phyloP scores from a whole-genome alignment of 1,140 invertebrate genomes.

The Drosophila bifasciata region DNA sequence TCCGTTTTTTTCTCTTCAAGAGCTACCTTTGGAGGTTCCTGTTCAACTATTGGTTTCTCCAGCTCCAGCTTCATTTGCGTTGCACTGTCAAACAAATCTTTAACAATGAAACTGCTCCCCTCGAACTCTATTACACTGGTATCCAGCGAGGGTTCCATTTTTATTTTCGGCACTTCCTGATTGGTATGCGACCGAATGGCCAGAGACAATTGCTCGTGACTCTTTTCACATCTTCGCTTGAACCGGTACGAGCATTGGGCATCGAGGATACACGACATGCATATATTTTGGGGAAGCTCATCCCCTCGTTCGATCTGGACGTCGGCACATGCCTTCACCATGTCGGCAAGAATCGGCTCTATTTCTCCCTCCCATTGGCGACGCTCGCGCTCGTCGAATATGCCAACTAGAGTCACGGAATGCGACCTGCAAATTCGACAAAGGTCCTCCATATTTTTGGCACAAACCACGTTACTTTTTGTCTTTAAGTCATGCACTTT shows the following conservation, averaged over 20 bases:
- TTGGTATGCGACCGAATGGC: not conserved
- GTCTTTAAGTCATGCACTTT: not conserved
- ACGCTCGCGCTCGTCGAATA: constrained; percentile 9
- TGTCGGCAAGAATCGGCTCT: constrained; percentile 20
- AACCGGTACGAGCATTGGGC: constrained; percentile 27
- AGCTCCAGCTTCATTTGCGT: not conserved
- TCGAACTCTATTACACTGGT: too few species aligned
- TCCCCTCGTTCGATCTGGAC: constrained; percentile 13
- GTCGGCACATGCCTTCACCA: constrained; percentile 20
- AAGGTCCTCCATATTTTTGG: constrained; percentile 13
- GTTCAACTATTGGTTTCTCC: not conserved
- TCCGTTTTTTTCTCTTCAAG: not conserved
- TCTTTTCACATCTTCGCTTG: constrained; percentile 26
- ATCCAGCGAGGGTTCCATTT: not conserved
- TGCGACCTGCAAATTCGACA: constrained; percentile 23
- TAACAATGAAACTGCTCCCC: not conserved
- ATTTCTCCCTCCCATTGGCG: not conserved
- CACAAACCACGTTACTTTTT: not conserved
- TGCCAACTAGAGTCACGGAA: constrained; percentile 13
- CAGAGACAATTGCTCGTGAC: constrained; percentile 15
- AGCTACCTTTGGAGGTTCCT: not conserved
- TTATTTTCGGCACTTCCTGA: not conserved
- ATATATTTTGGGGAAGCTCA: constrained; percentile 28
- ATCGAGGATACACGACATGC: constrained; percentile 29
- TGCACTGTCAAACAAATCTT: not conserved